Percentiles rank a stretch among this genome's conserved stretches.
Conservation (phyloP, 1,140 invertebrate genomes). For the Luehdorfia chinensis region DNA sequence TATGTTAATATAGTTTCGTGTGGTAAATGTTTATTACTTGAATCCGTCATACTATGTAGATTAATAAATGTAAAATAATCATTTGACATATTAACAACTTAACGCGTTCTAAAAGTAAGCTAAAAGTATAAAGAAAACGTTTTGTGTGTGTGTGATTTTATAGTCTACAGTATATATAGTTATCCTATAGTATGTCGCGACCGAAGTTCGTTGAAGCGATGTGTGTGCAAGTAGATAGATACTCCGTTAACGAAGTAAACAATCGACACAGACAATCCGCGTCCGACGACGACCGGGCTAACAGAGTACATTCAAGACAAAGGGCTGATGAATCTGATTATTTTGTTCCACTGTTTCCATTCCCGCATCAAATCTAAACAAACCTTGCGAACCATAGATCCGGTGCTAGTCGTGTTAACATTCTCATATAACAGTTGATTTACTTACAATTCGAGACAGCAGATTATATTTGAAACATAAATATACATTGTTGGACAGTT, state of each 20-base stretch:
- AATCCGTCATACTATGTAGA: too few relatives aligned
- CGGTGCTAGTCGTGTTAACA: conserved; percentile 7
- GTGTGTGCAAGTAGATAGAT: conserved; percentile 44
- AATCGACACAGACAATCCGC: conserved; percentile 56
- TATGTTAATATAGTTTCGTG: conserved; percentile 26
- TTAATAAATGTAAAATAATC: too few relatives aligned
- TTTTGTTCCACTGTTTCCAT: conserved; percentile 39
- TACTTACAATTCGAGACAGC: conserved; percentile 3
- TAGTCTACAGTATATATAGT: too few relatives aligned
- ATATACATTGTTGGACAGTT: conserved; percentile 24
- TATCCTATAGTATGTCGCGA: too few relatives aligned
- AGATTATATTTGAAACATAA: conserved; percentile 23
- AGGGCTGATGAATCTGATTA: conserved; percentile 61
- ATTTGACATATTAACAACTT: too few relatives aligned
- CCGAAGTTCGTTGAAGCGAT: conserved; percentile 45
- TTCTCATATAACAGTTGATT: conserved; percentile 2
- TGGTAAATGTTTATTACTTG: conserved; percentile 16
- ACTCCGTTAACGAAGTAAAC: conserved; percentile 70
- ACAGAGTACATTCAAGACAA: conserved; percentile 46
- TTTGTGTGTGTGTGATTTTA: too few relatives aligned
- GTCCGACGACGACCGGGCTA: conserved; percentile 41
- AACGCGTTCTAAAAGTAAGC: too few relatives aligned
- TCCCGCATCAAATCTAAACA: conserved; percentile 40
- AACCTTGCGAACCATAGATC: conserved; percentile 28
- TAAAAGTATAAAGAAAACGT: too few relatives aligned